A percentile compares a stretch with the other conserved stretches of the same genome.
Evolutionary conservation across 2,113 vertebrate species (phyloP).

Genomic region (Eurypyga helias): DNA sequence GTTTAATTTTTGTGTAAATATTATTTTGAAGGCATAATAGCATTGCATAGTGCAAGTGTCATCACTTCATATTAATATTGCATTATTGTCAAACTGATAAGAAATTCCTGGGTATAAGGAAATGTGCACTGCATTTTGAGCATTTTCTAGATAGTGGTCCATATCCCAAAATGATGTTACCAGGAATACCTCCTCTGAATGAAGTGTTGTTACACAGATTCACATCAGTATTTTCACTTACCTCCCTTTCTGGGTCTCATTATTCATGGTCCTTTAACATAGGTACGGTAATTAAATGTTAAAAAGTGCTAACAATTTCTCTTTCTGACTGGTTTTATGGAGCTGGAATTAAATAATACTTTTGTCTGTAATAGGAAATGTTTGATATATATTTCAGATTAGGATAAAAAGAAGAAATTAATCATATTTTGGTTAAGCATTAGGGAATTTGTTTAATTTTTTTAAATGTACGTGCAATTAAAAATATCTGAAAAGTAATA

Average conservation of each 20-base stretch:
- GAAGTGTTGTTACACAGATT: background rate
- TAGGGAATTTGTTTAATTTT: background rate
- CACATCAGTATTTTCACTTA: background rate
- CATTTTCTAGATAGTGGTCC: background rate
- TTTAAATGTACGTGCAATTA: background rate
- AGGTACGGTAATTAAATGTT: background rate
- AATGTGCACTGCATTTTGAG: conserved; percentile 56
- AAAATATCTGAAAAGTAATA: background rate
- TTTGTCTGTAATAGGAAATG: background rate
- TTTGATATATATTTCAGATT: background rate
- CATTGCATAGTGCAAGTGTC: conserved; percentile 15
- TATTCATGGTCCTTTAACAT: background rate
- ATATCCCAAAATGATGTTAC: background rate
- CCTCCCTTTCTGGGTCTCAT: background rate
- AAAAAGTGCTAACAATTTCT: background rate
- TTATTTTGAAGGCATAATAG: conserved; percentile 48
- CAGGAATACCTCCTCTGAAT: background rate
- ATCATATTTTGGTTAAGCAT: background rate
- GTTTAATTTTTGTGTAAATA: conserved; percentile 73
- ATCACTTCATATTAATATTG: conserved; percentile 65
- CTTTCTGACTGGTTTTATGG: background rate
- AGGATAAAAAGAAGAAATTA: background rate
- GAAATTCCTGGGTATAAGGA: conserved; percentile 50
- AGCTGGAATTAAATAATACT: background rate
- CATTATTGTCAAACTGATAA: conserved; percentile 63